Conservation (phyloP, 2,113 vertebrate genomes). For the Stegastes partitus region DNA sequence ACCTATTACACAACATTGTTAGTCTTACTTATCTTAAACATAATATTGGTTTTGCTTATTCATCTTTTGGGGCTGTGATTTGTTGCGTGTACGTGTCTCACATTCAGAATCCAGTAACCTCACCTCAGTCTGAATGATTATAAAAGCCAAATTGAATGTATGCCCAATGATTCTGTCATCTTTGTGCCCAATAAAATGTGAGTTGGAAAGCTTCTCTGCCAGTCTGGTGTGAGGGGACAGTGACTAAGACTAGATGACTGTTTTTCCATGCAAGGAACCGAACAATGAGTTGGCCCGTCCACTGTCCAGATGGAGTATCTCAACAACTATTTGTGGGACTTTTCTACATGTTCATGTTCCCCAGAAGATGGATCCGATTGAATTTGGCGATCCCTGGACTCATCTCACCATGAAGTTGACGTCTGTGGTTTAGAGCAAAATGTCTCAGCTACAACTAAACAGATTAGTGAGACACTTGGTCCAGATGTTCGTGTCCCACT, state of each 20-base stretch:
- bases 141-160: constrained; percentile 33
- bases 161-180: constrained; percentile 24
- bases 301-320: neutral
- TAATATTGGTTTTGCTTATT: neutral
- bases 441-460: too few relatives aligned
- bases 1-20: neutral
- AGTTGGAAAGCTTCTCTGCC: neutral
- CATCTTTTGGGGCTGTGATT: neutral
- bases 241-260: constrained; percentile 4
- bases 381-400: too few relatives aligned
- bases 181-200: constrained; percentile 22
- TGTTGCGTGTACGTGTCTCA: neutral
- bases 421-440: too few relatives aligned
- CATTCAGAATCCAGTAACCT: constrained; percentile 9
- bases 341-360: too few relatives aligned
- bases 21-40: neutral
- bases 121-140: constrained; percentile 10
- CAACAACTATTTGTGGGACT: neutral
- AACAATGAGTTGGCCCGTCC: neutral
- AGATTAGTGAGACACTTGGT: too few relatives aligned
- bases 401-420: too few relatives aligned
- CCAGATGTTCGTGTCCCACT: neutral
- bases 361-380: too few relatives aligned
- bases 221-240: neutral
- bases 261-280: neutral